Evolutionary conservation across 1,140 invertebrate species (phyloP), one percentile per base, ranked within the genome.

Genomic region (Drosophila willistoni): DNA sequence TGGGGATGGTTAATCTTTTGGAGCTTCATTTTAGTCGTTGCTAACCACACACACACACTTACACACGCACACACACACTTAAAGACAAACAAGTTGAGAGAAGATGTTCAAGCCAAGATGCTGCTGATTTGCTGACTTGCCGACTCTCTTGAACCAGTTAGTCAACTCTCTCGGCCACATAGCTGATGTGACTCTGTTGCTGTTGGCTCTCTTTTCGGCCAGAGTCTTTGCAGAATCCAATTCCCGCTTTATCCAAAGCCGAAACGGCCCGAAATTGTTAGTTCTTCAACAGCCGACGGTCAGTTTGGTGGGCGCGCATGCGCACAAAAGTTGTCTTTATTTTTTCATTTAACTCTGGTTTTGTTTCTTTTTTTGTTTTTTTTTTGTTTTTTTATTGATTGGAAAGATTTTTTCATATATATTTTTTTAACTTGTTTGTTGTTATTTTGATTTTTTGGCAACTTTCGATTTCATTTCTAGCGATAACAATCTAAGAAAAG

Each of bases 221-320:
- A 19, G 47, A n/a, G 17, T 62, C 70, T 64, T 68, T 22, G 70
- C 34, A 36, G 64, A 66, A 67, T 62, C 71, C 71, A 51, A 51
- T 51, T 51, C 73, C 73, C 80, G 73, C 85, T 74, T 90, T 84
- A 82, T 77, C 80, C 73, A 55, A 64, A 70, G 68, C 71, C 77
- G 64, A 77, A 64, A 69, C 70, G 65, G 61, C 60, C 71, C 77
- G 59, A 87, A 90, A 81, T 73, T 73, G 71, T 91, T 90, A 91
- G 90, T 91, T 91, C 90, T 91, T 91, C 90, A 72, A 76, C 79
- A 81, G 64, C 72, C 82, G 82, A 86, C 90, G 87, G 87, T 91
- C 90, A 90, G 80, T 91, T 91, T 89, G 89, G 87, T 59, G 73
- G 73, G 90, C 90, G 80, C 90, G 91, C 87, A 87, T 83, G 87